These are phyloP conservation scores for Eristalis pertinax DNA, from an alignment of 2,888 invertebrate genomes.

Conservation along the genomic window DNA sequence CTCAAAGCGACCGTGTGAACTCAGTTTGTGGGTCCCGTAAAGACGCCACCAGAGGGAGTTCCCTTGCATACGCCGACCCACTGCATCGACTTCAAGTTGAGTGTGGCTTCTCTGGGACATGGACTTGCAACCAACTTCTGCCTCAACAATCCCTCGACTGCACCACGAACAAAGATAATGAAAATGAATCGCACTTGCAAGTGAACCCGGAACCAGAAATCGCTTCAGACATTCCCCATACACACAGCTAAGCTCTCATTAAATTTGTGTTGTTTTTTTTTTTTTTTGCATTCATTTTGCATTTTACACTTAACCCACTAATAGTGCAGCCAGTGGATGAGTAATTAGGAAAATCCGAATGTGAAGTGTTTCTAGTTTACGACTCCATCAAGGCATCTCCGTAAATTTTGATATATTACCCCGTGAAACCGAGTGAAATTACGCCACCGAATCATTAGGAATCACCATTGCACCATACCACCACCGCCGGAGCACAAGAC, in stretches of 20 bases:
- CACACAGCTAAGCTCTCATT: not conserved
- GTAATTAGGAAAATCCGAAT: constrained; percentile 10
- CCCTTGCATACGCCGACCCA: too few species aligned
- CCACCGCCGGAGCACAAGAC: not conserved
- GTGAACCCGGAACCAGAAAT: constrained; percentile 12
- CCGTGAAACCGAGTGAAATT: constrained; percentile 13
- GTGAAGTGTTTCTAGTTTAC: constrained; percentile 34
- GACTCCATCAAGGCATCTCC: constrained; percentile 13
- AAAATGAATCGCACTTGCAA: not conserved
- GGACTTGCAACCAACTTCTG: too few species aligned
- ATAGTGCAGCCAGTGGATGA: not conserved
- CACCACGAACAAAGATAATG: not conserved
- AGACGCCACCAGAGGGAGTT: too few species aligned
- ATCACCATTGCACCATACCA: not conserved
- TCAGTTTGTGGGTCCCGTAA: too few species aligned
- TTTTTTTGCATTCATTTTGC: not conserved
- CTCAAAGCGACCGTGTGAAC: too few species aligned
- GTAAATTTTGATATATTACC: constrained; percentile 16
- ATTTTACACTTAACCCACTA: constrained; percentile 16
- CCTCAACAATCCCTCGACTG: too few species aligned
- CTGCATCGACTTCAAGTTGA: too few species aligned
- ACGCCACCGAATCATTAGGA: constrained; percentile 26
- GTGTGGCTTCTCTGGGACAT: too few species aligned
- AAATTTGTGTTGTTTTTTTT: not conserved
- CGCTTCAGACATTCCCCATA: not conserved